phyloP scores from a whole-genome alignment of 2,797 vertebrate genomes.

The Glyptemys insculpta region DNA sequence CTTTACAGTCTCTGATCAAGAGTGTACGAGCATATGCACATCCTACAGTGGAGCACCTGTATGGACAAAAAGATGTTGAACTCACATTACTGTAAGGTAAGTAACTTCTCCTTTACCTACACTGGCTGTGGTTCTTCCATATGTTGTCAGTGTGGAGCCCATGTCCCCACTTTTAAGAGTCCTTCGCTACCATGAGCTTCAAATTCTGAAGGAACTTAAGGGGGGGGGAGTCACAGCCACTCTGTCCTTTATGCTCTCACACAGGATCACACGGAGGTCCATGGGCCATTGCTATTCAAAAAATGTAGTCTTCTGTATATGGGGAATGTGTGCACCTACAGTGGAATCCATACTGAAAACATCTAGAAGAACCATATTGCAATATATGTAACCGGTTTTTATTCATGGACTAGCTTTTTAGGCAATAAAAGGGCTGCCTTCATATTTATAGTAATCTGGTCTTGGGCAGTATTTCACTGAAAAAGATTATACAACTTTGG shows the following conservation, averaged over 20 bases:
- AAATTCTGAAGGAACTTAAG: not conserved
- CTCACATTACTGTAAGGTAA: not conserved
- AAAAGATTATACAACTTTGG: not conserved
- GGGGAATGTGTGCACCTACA: not conserved
- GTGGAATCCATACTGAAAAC: not conserved
- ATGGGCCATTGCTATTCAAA: not conserved
- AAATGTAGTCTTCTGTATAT: not conserved
- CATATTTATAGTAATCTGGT: not conserved
- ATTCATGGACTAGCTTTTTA: not conserved
- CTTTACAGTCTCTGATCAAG: not conserved
- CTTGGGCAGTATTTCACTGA: not conserved
- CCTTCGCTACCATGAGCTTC: not conserved
- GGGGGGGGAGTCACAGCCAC: not conserved
- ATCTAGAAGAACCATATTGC: not conserved
- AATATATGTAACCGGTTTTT: not conserved
- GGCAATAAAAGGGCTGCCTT: not conserved
- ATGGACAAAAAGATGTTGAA: not conserved
- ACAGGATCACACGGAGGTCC: not conserved
- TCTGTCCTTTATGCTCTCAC: not conserved
- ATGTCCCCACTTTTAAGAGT: not conserved
- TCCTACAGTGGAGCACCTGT: not conserved
- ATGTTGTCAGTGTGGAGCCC: not conserved
- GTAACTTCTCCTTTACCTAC: not conserved
- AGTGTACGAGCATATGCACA: not conserved
- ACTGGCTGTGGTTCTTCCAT: not conserved